phyloP scores from a whole-genome alignment of 2,888 invertebrate genomes.

The Apamea crenata region DNA sequence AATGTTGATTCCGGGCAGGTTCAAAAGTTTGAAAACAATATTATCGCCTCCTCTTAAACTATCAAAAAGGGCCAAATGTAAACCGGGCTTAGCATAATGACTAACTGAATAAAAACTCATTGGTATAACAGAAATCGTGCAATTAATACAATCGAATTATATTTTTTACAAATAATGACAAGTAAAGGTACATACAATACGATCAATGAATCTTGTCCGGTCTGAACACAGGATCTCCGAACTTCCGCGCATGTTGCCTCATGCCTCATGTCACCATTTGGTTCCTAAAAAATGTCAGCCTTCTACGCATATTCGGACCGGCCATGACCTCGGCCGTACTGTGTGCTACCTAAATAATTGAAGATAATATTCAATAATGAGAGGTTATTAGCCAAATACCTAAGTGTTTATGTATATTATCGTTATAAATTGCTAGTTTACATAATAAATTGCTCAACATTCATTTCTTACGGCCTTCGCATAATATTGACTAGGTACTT shows the following conservation, averaged over 20 bases:
- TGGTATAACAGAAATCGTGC: slow-evolving; percentile 10
- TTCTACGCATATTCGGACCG: not conserved
- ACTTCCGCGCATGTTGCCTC: not conserved
- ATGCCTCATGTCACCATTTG: not conserved
- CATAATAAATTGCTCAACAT: slow-evolving; percentile 50
- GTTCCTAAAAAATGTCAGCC: not conserved
- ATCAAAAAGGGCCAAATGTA: not conserved
- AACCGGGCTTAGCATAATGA: not conserved
- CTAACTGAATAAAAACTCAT: not conserved
- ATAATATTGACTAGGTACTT: slow-evolving; percentile 37
- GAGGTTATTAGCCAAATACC: slow-evolving; percentile 16
- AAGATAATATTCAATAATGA: not conserved
- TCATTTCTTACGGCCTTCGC: slow-evolving; percentile 42
- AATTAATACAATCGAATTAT: slow-evolving; percentile 13
- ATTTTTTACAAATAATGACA: slow-evolving; percentile 7
- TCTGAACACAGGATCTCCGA: not conserved
- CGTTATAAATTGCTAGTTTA: slow-evolving; percentile 12
- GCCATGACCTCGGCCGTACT: not conserved
- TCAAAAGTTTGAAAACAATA: not conserved
- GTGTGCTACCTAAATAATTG: not conserved
- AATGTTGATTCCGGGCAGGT: too few species aligned
- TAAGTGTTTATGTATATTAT: slow-evolving; percentile 49
- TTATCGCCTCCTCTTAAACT: not conserved
- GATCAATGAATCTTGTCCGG: too few species aligned
- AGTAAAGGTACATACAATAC: not conserved